Evolutionary conservation across 2,113 vertebrate species (phyloP), one percentile per base, ranked within the genome.

Genomic region (Vulpes lagopus): DNA sequence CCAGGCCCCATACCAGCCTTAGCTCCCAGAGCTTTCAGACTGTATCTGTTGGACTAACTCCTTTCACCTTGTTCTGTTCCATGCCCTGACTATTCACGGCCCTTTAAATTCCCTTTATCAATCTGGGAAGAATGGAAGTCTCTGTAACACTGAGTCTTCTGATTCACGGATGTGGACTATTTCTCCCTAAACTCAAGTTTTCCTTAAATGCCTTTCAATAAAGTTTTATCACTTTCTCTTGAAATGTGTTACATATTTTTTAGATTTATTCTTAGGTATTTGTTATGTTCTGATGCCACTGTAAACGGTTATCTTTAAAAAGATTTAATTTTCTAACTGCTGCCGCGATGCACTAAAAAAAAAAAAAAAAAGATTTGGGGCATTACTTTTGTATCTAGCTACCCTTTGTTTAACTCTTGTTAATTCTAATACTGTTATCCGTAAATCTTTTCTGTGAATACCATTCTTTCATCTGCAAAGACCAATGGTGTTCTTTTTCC

Each of bases 181-280:
- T 78, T 95, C 71, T n/a, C 53, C 55, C 32, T 69, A 69, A 69
- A 90, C 71, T 60, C 57, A 89, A 43, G 64, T 78, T 84, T 51
- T 51, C 67, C 53, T 79, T 67, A 74, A 38, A 57, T 64, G 38
- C 76, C 74, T 96, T 71, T 80, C 65, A 62, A 38, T 22, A 27
- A 38, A 78, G 60, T 38, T 14, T 6, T 67, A 16, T 3, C 78
- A 17, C 51, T 91, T 67, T 82, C 20, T 94, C 53, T 49, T 62
- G 64, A 64, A 59, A 86, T 27, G 12, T 76, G 32, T 2, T 19
- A n/a, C 11, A 5, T 27, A 30, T 35, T 53, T 83, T 94, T 80
- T 14, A 59, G 25, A 67, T 27, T 69, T 78, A 82, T 65, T 84
- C 55, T 88, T 57, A 43, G 64, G 57, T 78, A n/a, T 67, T 55